A percentile compares a stretch with the other conserved stretches of the same genome.
Conservation (phyloP, 1,140 invertebrate genomes). For the Andricus grossulariae region DNA sequence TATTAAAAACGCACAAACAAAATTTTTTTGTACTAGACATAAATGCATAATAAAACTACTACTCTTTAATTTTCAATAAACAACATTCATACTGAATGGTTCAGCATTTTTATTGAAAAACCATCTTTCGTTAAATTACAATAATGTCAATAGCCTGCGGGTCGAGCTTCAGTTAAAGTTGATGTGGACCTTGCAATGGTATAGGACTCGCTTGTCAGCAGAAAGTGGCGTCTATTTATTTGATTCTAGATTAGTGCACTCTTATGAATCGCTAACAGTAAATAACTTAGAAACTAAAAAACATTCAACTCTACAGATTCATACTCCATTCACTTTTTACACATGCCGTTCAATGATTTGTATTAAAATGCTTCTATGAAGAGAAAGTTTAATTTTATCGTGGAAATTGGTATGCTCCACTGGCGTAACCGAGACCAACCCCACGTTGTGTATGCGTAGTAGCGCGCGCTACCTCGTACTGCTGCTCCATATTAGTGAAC, state of each 20-base stretch:
- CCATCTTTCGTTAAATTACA: slow-evolving; percentile 6
- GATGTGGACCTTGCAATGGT: background rate
- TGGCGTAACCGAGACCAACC: slow-evolving; percentile 89
- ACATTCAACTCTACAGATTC: background rate
- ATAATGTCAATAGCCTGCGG: background rate
- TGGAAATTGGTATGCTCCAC: slow-evolving; percentile 72
- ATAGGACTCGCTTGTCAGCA: background rate
- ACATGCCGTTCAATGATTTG: background rate
- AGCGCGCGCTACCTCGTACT: slow-evolving; percentile 95
- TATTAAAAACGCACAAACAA: too few relatives aligned
- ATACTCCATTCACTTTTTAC: slow-evolving; percentile 1
- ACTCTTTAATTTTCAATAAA: too few relatives aligned
- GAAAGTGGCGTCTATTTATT: background rate
- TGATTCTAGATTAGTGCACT: background rate
- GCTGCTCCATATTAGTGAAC: slow-evolving; percentile 93
- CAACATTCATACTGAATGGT: background rate
- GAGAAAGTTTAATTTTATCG: slow-evolving; percentile 61
- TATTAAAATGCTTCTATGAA: background rate
- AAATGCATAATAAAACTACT: too few relatives aligned
- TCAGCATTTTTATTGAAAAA: slow-evolving; percentile 14
- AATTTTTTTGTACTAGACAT: too few relatives aligned
- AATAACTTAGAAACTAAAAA: slow-evolving; percentile 1
- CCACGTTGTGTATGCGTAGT: slow-evolving; percentile 96
- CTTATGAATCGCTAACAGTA: background rate
- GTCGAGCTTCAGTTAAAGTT: background rate